Evolutionary conservation across 2,797 vertebrate genomes (phyloP).

Genomic region (Esox lucius): DNA sequence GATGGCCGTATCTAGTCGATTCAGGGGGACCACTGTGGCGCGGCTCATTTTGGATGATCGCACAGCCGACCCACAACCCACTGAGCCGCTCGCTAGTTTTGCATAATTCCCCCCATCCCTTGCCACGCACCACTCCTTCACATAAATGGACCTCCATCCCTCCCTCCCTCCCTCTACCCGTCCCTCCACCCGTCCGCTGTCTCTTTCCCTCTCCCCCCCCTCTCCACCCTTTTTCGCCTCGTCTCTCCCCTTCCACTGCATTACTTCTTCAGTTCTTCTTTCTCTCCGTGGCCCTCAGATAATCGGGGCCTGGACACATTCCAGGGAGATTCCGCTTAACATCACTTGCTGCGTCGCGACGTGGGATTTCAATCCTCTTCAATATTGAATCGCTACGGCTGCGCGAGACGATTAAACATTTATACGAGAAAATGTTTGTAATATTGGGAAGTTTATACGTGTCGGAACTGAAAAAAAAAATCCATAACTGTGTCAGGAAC

Average conservation of each 20-base stretch:
- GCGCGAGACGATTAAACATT: conserved; percentile 42
- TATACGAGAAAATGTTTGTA: conserved; percentile 46
- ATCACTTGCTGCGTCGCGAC: conserved; percentile 27
- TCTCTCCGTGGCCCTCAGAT: not conserved
- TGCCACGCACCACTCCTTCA: not conserved
- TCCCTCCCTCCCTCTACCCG: not conserved
- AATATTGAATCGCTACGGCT: conserved; percentile 40
- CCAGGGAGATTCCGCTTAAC: conserved; percentile 41
- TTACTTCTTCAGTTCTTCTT: not conserved
- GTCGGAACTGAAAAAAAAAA: conserved; percentile 13
- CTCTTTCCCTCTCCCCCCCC: conserved; percentile 11
- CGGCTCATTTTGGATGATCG: not conserved
- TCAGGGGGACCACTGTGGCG: not conserved
- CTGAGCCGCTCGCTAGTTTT: not conserved
- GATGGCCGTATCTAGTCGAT: not conserved
- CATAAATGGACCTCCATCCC: not conserved
- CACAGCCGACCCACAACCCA: not conserved
- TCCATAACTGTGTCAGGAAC: not conserved
- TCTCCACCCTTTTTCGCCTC: conserved; percentile 17
- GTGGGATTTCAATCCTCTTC: conserved; percentile 20
- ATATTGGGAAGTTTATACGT: conserved; percentile 38
- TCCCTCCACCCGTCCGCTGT: not conserved
- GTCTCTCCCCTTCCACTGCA: not conserved
- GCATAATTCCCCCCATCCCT: not conserved
- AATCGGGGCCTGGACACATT: not conserved